These are phyloP conservation scores for Vimba vimba DNA, from an alignment of 2,113 vertebrate genomes.

Conservation along the genomic window DNA sequence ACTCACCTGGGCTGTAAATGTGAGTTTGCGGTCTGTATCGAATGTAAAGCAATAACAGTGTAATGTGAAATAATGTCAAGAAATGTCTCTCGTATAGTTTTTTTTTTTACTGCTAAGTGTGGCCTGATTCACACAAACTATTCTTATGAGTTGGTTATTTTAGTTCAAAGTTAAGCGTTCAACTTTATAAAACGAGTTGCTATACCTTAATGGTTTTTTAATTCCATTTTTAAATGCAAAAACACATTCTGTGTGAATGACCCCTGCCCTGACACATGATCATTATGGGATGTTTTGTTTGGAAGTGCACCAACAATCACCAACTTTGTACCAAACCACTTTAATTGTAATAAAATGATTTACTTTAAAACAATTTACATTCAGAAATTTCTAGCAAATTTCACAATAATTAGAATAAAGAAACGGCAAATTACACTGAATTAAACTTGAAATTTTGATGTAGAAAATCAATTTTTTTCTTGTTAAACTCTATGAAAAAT, in stretches of 20 bases:
- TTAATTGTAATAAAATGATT: background rate
- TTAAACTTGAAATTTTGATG: background rate
- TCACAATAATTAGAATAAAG: background rate
- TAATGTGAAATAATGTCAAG: background rate
- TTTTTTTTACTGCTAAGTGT: background rate
- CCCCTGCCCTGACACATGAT: background rate
- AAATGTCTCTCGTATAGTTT: background rate
- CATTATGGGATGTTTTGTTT: background rate
- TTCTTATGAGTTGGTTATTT: too few relatives aligned
- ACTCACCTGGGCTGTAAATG: background rate
- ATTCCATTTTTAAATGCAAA: background rate
- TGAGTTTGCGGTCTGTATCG: background rate
- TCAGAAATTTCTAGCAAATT: background rate
- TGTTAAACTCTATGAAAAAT: too few relatives aligned
- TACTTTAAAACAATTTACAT: too few relatives aligned
- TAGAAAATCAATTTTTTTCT: too few relatives aligned
- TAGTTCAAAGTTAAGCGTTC: too few relatives aligned
- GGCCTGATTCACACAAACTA: too few relatives aligned
- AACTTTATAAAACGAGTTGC: too few relatives aligned
- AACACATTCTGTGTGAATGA: background rate
- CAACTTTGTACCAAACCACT: background rate
- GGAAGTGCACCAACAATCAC: background rate
- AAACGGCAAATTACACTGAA: too few relatives aligned
- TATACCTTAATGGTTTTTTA: background rate
- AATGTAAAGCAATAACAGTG: background rate